A percentile compares a stretch with the other conserved stretches of the same genome.
phyloP scores from a whole-genome alignment of 2,113 vertebrate genomes.

The Chloebia gouldiae region DNA sequence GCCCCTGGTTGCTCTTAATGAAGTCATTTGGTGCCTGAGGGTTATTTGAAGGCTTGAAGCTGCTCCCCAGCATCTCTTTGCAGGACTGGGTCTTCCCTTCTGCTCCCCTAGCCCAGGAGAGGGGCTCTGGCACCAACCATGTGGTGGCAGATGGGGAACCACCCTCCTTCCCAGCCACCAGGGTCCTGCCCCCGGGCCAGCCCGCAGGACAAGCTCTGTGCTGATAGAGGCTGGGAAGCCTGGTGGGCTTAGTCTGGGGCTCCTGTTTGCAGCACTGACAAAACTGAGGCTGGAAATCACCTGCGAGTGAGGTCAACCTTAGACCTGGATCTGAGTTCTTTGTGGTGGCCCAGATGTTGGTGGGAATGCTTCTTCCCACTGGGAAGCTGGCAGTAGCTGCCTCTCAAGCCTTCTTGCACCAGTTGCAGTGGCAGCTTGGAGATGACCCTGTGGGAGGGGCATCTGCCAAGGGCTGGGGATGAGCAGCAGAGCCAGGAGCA shows the following conservation, averaged over 20 bases:
- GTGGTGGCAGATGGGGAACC: not conserved
- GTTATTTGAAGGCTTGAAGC: not conserved
- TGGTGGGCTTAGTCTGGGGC: fast-evolving
- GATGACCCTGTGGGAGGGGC: not conserved
- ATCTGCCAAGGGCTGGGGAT: not conserved
- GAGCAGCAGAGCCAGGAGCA: not conserved
- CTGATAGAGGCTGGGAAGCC: not conserved
- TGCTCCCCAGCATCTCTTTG: not conserved
- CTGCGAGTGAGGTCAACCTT: not conserved
- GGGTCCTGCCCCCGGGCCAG: not conserved
- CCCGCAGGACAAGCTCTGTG: not conserved
- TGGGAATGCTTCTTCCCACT: not conserved
- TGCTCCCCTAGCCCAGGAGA: not conserved
- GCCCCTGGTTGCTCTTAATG: not conserved
- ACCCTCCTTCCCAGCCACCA: not conserved
- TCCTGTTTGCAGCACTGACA: not conserved
- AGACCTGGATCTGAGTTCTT: not conserved
- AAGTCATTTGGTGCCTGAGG: not conserved
- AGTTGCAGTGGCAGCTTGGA: not conserved
- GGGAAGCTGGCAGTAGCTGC: fast-evolving
- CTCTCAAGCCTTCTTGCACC: fast-evolving
- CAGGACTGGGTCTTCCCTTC: not conserved
- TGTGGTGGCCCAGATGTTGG: not conserved
- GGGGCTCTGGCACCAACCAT: not conserved
- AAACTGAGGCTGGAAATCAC: not conserved